Base-by-base conservation (phyloP, 2,888 invertebrate species). In the Sceliomorpha sp. region DNA sequence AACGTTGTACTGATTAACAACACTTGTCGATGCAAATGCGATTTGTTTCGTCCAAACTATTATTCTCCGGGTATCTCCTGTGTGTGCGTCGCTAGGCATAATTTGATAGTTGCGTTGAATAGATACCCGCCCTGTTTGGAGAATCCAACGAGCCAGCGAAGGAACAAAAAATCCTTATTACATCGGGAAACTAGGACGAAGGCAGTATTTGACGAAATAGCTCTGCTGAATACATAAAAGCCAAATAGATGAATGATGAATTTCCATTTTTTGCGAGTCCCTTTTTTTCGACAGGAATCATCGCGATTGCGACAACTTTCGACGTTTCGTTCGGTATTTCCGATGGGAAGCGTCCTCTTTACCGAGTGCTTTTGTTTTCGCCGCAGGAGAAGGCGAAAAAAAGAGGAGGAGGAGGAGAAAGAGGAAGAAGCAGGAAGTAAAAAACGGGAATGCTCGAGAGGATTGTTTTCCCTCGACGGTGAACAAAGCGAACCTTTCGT, bases 401-500 rank as follows among this genome's bases (percentile, higher is more conserved):
- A 63, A 47, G 10, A 10, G 14, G 15, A 32, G 1, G 1, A 27
- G 24, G 15, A 32, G 26, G 10, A n/a, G 9, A 29, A 15, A 44
- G 13, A 8, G 15, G 31, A 13, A 12, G 50, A 39, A 50, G 6
- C 9, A 27, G 10, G 10, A 55, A 42, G 55, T 48, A 31, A 42
- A 45, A 53, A n/a, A 39, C 24, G 31, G 45, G 62, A 53, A 48
- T 60, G 51, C 51, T 51, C 45, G 32, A 34, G 56, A 62, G 50
- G 58, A 68, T 72, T 64, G 64, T 39, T 66, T 60, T 58, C 29
- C 48, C 44, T 53, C 39, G 36, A 56, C 24, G 56, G 45, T 58
- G 64, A 68, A 68, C 72, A 72, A 72, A 72, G 64, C 56, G 26
- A 51, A 51, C 55, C 48, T 68, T 60, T 47, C 27, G 42, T 32